Evolutionary conservation across 2,888 invertebrate species (phyloP).

Genomic region (Thera britannica): DNA sequence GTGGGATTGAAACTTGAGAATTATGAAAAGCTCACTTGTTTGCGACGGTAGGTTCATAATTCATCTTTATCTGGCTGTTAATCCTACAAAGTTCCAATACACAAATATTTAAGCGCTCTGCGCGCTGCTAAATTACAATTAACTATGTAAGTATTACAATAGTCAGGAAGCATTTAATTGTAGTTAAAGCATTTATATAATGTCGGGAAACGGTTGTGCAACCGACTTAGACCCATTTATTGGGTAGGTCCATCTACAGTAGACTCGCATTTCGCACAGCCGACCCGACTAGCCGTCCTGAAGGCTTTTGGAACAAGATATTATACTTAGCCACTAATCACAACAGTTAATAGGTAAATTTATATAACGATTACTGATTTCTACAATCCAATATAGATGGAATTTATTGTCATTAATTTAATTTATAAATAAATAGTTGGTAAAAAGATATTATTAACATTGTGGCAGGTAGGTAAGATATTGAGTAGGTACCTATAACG

Average conservation of each 20-base stretch:
- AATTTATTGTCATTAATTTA: slow-evolving; percentile 28
- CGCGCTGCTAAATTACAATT: slow-evolving; percentile 71
- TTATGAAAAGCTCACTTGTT: slow-evolving; percentile 16
- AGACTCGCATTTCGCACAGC: slow-evolving; percentile 44
- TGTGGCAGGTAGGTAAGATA: slow-evolving; percentile 21
- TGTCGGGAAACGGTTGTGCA: slow-evolving; percentile 65
- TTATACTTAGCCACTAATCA: slow-evolving; percentile 78
- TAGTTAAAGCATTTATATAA: slow-evolving; percentile 81
- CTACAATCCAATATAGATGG: slow-evolving; percentile 30
- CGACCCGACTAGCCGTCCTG: slow-evolving; percentile 78
- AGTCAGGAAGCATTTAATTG: slow-evolving; percentile 79
- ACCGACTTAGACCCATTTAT: slow-evolving; percentile 33
- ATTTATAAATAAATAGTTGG: not conserved
- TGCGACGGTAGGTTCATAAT: not conserved
- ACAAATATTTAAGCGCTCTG: slow-evolving; percentile 59
- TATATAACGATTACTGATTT: slow-evolving; percentile 37
- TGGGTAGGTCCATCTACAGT: slow-evolving; percentile 15
- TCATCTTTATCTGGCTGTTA: slow-evolving; percentile 29
- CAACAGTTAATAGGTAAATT: slow-evolving; percentile 61
- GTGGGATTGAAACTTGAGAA: slow-evolving; percentile 1
- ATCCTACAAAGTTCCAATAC: slow-evolving; percentile 57
- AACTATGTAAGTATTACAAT: slow-evolving; percentile 69
- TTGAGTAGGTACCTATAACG: not conserved
- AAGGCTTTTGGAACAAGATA: slow-evolving; percentile 73
- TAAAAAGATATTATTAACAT: slow-evolving; percentile 5